Evolutionary conservation across 2,888 invertebrate genomes (phyloP).

Genomic region (Diaperis boleti): DNA sequence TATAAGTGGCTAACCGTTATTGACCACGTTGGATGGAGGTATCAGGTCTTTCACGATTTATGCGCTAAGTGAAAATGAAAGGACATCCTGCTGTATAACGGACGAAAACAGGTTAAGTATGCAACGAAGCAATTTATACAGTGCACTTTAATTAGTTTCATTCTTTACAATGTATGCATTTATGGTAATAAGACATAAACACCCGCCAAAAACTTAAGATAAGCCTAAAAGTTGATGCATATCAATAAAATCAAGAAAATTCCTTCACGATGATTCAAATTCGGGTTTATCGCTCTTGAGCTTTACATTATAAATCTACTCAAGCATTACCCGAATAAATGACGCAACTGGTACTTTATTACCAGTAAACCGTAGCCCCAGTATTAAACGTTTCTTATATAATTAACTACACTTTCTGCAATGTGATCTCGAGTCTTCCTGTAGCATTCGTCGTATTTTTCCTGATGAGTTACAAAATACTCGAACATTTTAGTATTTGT

Average conservation of each 20-base stretch:
- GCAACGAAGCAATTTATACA: too few species aligned
- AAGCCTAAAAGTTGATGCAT: background rate
- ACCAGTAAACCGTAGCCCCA: background rate
- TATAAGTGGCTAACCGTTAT: too few species aligned
- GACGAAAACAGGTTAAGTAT: too few species aligned
- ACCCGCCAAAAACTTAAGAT: too few species aligned
- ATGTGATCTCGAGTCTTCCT: conserved; percentile 27
- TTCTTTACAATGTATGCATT: too few species aligned
- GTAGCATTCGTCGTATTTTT: conserved; percentile 15
- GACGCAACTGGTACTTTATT: conserved; percentile 14
- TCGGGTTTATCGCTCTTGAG: conserved; percentile 4
- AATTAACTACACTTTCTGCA: conserved; percentile 23
- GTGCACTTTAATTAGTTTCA: too few species aligned
- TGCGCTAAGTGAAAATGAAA: too few species aligned
- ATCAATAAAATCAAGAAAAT: background rate
- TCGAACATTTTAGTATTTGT: conserved; percentile 22
- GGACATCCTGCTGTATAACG: too few species aligned
- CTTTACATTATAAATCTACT: conserved; percentile 14
- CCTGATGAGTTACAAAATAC: conserved; percentile 15
- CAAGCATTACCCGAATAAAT: conserved; percentile 9
- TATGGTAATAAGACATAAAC: too few species aligned
- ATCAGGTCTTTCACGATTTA: too few species aligned
- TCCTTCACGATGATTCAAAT: conserved; percentile 3
- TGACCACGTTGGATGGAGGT: too few species aligned
- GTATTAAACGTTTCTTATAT: conserved; percentile 6